These are phyloP conservation scores for Nesogale talazaci DNA, from an alignment of 2,113 vertebrate genomes.

Conservation along the genomic window DNA sequence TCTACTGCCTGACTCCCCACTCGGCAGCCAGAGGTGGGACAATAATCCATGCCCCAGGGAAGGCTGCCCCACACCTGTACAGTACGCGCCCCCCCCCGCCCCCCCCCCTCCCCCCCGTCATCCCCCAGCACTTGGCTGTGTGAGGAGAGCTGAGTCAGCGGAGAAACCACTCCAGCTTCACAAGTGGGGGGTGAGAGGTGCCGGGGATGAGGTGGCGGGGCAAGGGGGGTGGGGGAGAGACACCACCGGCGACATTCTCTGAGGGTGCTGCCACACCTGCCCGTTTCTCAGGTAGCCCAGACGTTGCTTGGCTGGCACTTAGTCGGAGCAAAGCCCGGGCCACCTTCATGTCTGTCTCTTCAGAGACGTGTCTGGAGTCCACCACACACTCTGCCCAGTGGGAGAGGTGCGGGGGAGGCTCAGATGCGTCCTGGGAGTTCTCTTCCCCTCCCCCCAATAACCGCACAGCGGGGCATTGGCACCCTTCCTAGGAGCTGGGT, in stretches of 20 bases:
- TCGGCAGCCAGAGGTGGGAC: neutral
- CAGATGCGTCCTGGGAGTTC: neutral
- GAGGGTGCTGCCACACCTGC: neutral
- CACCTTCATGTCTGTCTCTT: neutral
- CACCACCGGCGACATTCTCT: neutral
- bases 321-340: neutral
- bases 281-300: neutral
- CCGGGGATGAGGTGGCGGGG: neutral
- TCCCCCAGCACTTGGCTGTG: too few species aligned
- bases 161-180: conserved; percentile 40
- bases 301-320: neutral
- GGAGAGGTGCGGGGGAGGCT: neutral
- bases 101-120: too few species aligned
- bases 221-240: neutral
- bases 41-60: neutral
- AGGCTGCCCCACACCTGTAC: too few species aligned
- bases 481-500: neutral
- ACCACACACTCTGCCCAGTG: neutral
- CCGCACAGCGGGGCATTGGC: neutral
- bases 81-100: too few species aligned
- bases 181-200: neutral
- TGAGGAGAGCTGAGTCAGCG: too few species aligned
- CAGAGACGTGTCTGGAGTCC: neutral
- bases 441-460: neutral
- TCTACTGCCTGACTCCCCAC: neutral